Base-by-base conservation (phyloP, 2,113 vertebrate species). In the Centrocercus urophasianus region DNA sequence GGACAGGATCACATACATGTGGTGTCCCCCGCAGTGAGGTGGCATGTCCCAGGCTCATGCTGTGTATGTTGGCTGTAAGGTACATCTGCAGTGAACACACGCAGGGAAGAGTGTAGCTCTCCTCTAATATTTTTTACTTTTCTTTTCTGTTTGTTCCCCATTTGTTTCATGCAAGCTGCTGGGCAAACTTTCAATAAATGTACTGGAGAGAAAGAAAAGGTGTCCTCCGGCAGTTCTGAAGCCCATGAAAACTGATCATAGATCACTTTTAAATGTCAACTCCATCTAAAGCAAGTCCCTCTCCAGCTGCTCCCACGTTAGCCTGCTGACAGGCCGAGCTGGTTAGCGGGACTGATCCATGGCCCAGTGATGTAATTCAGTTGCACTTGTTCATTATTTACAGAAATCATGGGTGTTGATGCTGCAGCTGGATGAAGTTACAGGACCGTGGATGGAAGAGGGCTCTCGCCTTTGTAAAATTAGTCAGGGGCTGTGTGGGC, bases 11-110 rank as follows among this genome's bases (percentile, higher is more conserved):
- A 50, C 5, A 0, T 16, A 10, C 20, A 27, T 15, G 27, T 30
- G 52, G 14, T 54, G 52, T 30, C 27, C 27, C 27, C 52, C 52
- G 17, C 8, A 10, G 52, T 54, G 52, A 54, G 15, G 52, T 54
- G 27, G 15, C 52, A 6, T 54, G 27, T 54, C 52, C 52, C 52
- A 15, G 25, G 27, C 52, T 54, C 27, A 14, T 54, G n/a, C 72
- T 6, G 1, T 30, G 27, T 36, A 8, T 6, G 0, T 1, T 12
- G n/a, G n/a, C 32, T 0, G 0, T 60, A 67, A 20, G 1, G 5
- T 24, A 30, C 30, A 13, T 19, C 36, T 60, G 65, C 60, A 50
- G 42, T 9, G n/a, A 95, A 42, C 28, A 18, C n/a, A 22, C 32
- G 0, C 0, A 60, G 42, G 42, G 36, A n/a, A 59, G 16, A 54